Evolutionary conservation across 2,113 vertebrate genomes (phyloP), one percentile per base, ranked within the genome.

Genomic region (Seriola rivoliana): DNA sequence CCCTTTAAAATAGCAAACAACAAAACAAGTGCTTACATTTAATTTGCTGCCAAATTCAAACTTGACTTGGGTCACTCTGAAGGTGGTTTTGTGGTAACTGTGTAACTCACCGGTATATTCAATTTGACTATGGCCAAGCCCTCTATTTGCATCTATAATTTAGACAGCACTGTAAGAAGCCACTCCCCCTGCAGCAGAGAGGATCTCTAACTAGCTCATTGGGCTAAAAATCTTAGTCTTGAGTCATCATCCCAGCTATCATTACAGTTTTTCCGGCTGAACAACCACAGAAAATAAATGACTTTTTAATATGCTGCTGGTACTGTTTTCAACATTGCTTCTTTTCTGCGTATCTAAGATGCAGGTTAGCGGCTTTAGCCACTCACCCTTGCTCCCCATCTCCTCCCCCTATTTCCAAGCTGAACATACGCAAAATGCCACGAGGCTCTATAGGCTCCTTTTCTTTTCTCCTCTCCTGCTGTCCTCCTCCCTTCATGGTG

Each of bases 201-300:
- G 64, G 34, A 50, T 79, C 57, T 67, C 63, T 82, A 63, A 75
- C 65, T 32, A 67, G 58, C 83, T 74, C 75, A 90, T 68, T 63
- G 66, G 63, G 71, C 91, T 89, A 82, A 92, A 89, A 66, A 29
- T 29, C 29, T 29, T 29, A 29, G 29, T 29, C 29, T 29, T 29
- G 29, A 29, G 48, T 81, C 76, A 81, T 89, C 76, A 85, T 87
- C 83, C 71, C 38, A 80, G 71, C 75, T 79, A 73, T 88, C 68
- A 54, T 71, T 16, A 25, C 62, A 32, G 38, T 82, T 87, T 92
- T 92, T 91, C 82, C 78, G 62, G 60, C 38, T 68, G 70, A 82
- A 55, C 52, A 64, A 57, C 62, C 69, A 55, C 71, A 74, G 70
- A 77, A 90, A 90, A 86, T 82, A 89, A 93, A 93, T 73, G 9